phyloP scores from a whole-genome alignment of 1,140 invertebrate species.

The Asobara japonica region DNA sequence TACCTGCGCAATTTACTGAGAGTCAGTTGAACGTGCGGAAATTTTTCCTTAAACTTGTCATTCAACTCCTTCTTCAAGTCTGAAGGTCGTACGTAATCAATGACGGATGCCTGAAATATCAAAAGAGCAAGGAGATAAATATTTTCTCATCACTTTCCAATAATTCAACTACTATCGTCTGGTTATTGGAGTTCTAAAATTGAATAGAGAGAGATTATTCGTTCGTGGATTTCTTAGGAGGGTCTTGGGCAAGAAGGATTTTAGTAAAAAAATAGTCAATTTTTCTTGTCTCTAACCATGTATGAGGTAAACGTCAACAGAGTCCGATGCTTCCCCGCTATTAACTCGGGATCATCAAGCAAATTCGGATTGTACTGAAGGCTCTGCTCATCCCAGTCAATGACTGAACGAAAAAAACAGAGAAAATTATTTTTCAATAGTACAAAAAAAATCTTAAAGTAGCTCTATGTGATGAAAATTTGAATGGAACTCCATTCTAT shows the following conservation, averaged over 20 bases:
- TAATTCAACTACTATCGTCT: too few relatives aligned
- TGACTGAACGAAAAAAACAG: constrained; percentile 48
- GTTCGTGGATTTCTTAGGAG: too few relatives aligned
- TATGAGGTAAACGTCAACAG: constrained; percentile 95
- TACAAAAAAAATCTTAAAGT: constrained; percentile 24
- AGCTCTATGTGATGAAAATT: too few relatives aligned
- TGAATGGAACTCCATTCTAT: background rate
- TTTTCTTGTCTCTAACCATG: constrained; percentile 69
- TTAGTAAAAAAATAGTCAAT: constrained; percentile 10
- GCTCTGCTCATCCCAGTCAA: constrained; percentile 64
- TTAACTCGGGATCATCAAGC: constrained; percentile 94
- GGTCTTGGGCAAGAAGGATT: too few relatives aligned
- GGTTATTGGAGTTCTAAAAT: too few relatives aligned
- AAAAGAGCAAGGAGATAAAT: too few relatives aligned
- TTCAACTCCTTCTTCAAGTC: constrained; percentile 98
- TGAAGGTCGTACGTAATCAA: constrained; percentile 96
- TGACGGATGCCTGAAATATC: constrained; percentile 82
- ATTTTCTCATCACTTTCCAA: too few relatives aligned
- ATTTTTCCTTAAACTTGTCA: constrained; percentile 96
- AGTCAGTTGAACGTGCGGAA: constrained; percentile 93
- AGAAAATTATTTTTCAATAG: background rate
- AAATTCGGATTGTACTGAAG: constrained; percentile 86
- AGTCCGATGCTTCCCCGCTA: constrained; percentile 94
- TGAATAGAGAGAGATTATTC: constrained; percentile 20
- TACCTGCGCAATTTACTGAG: constrained; percentile 97